Conservation (phyloP, 2,797 vertebrate species). For the Catharus ustulatus region DNA sequence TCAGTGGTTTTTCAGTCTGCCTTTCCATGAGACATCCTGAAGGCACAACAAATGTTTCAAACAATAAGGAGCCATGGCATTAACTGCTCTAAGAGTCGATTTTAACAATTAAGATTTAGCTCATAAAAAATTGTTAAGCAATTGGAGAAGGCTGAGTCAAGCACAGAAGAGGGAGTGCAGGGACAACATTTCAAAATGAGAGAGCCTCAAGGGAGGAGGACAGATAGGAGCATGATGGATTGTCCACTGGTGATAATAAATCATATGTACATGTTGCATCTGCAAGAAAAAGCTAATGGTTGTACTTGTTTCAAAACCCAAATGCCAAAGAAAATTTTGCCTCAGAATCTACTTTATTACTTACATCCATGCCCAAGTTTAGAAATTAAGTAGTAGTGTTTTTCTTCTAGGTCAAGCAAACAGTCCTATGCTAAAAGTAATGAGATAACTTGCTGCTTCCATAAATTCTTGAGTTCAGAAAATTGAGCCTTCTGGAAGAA, state of each 20-base stretch:
- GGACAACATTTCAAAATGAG: not conserved
- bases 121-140: not conserved
- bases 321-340: not conserved
- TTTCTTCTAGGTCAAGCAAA: not conserved
- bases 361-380: not conserved
- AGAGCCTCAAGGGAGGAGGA: not conserved
- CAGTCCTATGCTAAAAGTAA: not conserved
- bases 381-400: not conserved
- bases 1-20: not conserved
- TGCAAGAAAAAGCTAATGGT: not conserved
- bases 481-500: not conserved
- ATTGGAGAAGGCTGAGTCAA: not conserved
- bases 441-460: not conserved
- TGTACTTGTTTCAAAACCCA: not conserved
- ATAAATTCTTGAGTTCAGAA: not conserved
- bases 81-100: not conserved
- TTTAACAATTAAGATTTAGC: conserved; percentile 12
- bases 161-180: not conserved
- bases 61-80: not conserved
- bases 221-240: not conserved
- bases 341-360: not conserved
- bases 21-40: not conserved
- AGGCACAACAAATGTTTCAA: conserved; percentile 14
- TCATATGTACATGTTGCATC: not conserved
- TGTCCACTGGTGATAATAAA: not conserved